Conservation (phyloP, 2,888 invertebrate species). For the Coremacera marginata region DNA sequence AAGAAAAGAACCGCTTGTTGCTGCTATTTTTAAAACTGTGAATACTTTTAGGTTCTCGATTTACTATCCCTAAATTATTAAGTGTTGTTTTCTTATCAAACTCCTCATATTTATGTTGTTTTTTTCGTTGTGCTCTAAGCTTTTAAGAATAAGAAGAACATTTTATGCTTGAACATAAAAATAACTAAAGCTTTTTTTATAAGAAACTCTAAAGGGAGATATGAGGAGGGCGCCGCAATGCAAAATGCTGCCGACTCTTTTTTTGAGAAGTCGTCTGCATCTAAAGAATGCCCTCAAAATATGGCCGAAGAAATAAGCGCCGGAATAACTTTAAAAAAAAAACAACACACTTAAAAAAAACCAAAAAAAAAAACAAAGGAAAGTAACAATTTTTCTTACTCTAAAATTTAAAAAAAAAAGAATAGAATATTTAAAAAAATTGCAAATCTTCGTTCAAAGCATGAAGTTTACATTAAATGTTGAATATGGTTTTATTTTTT, state of each 20-base stretch:
- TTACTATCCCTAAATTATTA: too few species aligned
- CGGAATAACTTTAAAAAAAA: constrained; percentile 3
- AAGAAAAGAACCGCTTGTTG: constrained; percentile 9
- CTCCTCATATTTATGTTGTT: background rate
- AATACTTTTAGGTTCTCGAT: background rate
- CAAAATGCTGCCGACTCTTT: background rate
- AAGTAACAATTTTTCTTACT: background rate
- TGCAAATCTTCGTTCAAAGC: constrained; percentile 2
- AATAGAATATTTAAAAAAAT: constrained; percentile 3
- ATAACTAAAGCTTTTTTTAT: constrained; percentile 19
- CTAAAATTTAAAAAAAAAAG: background rate
- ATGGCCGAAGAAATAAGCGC: too few species aligned
- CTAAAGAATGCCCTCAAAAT: background rate
- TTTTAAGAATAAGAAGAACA: background rate
- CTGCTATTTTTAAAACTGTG: background rate
- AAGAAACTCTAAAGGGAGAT: background rate
- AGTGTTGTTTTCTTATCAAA: background rate
- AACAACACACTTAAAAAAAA: background rate
- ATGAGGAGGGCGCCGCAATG: background rate
- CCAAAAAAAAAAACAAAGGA: background rate
- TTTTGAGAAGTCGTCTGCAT: constrained; percentile 23
- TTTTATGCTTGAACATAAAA: background rate
- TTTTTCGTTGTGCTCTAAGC: background rate
- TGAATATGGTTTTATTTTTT: background rate
- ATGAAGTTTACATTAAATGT: background rate